Percentiles rank a stretch among this genome's conserved stretches.
Conservation (phyloP, 2,888 invertebrate genomes). For the Lymantria monacha region DNA sequence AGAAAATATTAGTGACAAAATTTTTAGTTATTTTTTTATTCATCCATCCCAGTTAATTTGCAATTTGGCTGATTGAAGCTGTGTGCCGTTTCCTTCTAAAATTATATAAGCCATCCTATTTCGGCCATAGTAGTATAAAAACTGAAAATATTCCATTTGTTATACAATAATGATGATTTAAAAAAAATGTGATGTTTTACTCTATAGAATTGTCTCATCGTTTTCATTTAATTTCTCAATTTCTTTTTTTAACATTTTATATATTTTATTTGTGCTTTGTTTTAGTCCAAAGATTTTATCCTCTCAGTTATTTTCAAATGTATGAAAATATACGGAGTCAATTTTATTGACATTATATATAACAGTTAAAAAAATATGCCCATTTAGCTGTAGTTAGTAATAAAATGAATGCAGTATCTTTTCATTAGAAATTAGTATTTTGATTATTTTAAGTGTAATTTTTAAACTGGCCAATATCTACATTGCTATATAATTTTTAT, state of each 20-base stretch:
- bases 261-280: conserved; percentile 39
- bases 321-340: conserved; percentile 35
- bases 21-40: not conserved
- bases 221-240: conserved; percentile 8
- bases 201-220: not conserved
- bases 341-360: conserved; percentile 32
- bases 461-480: conserved; percentile 39
- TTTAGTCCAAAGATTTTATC: conserved; percentile 53
- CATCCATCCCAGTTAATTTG: not conserved
- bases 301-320: conserved; percentile 40
- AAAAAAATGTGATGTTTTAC: conserved; percentile 24
- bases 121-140: conserved; percentile 24
- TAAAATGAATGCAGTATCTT: conserved; percentile 41
- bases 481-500: conserved; percentile 36
- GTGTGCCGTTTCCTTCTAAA: not conserved
- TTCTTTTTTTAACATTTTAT: conserved; percentile 21
- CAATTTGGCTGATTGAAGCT: not conserved
- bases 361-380: conserved; percentile 20
- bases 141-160: conserved; percentile 8
- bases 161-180: conserved; percentile 19
- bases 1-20: not conserved
- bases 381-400: conserved; percentile 35
- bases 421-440: conserved; percentile 40
- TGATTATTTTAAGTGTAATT: conserved; percentile 48
- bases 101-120: conserved; percentile 13